Evolutionary conservation across 2,888 invertebrate genomes (phyloP), one percentile per base, ranked within the genome.

Genomic region (Ophraella communa): DNA sequence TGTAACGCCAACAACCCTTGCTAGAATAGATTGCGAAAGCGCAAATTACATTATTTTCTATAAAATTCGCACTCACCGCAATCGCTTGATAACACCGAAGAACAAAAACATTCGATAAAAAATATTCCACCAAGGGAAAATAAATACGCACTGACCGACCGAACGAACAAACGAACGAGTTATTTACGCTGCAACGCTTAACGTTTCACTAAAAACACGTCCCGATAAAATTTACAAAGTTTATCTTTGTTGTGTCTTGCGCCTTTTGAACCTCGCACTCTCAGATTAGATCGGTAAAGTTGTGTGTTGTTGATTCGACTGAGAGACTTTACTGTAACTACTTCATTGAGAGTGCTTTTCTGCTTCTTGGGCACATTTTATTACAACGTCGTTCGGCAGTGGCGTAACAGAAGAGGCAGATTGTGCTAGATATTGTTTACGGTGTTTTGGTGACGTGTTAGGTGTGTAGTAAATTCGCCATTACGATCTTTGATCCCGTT

Each of bases 231-330:
- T 14, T n/a, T 14, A 27, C n/a, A 33, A 47, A 47, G 47, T 57
- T 57, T 57, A 57, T 57, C 47, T 23, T 10, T 24, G 27, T 47
- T 21, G 30, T 8, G 24, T 57, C 8, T 39, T 14, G 39, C 57
- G 57, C 14, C 57, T 45, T 56, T 30, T 45, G 56, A 45, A 56
- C 45, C 56, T 45, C 42, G 56, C 56, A 56, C 56, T 56, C 55
- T 44, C 45, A 42, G 60, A 60, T 60, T 39, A 18, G 53, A 57
- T 23, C 53, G 53, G 57, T 57, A 65, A 57, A 62, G 58, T 62
- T 49, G 24, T 30, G 53, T 65, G 58, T 62, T 58, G 54, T 54
- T 27, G 17, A 51, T 51, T 24, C 27, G 49, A 51, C 49, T 51
- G 49, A 51, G 49, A 23, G n/a, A n/a, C n/a, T n/a, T n/a, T n/a